Percentiles rank a stretch among this genome's conserved stretches.
Conservation (phyloP, 1,140 invertebrate species). For the Copidosoma floridanum region DNA sequence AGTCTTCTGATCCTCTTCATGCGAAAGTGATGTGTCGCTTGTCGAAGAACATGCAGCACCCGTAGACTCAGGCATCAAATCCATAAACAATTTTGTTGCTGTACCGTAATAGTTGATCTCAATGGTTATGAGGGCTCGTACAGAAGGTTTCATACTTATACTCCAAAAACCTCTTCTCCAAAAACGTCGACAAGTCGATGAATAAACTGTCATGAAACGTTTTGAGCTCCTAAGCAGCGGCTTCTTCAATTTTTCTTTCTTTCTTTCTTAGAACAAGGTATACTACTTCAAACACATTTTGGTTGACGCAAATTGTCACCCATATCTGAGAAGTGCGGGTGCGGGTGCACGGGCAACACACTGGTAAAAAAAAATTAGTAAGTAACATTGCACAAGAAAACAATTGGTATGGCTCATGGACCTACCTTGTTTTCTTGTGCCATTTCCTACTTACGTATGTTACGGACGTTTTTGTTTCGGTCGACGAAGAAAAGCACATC, state of each 20-base stretch:
- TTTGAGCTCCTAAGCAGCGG: constrained; percentile 45
- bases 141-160: constrained; percentile 52
- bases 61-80: constrained; percentile 45
- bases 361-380: too few relatives aligned
- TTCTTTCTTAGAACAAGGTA: too few relatives aligned
- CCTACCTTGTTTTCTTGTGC: too few relatives aligned
- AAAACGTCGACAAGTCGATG: constrained; percentile 42
- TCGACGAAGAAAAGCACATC: too few relatives aligned
- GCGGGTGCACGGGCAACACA: too few relatives aligned
- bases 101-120: constrained; percentile 55
- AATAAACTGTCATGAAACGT: constrained; percentile 44
- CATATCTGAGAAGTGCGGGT: too few relatives aligned
- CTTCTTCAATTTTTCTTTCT: constrained; percentile 43
- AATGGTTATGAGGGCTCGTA: constrained; percentile 53
- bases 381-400: too few relatives aligned
- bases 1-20: constrained; percentile 41
- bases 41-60: constrained; percentile 33
- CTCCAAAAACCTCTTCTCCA: constrained; percentile 48
- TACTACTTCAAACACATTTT: too few relatives aligned
- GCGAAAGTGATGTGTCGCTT: constrained; percentile 34
- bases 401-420: too few relatives aligned
- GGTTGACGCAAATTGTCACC: too few relatives aligned
- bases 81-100: constrained; percentile 50
- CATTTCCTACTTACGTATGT: too few relatives aligned
- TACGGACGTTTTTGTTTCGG: too few relatives aligned